Percentiles rank a stretch among this genome's conserved stretches.
Conservation (phyloP, 2,888 invertebrate genomes). For the Apamea sordens region DNA sequence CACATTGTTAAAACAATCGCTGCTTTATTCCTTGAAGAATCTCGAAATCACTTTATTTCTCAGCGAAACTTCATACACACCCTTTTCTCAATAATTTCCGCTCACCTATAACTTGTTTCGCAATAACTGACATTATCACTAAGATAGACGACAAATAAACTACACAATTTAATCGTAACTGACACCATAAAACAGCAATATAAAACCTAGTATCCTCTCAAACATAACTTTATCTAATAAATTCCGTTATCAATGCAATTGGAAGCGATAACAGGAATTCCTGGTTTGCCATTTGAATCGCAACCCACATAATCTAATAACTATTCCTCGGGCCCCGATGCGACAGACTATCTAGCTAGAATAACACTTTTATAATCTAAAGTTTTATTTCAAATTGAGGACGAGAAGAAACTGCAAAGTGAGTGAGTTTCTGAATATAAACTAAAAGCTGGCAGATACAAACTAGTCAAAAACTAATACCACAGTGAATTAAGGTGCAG, state of each 20-base stretch:
- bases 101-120: not conserved
- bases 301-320: constrained; percentile 25
- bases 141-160: constrained; percentile 22
- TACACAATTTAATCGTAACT: not conserved
- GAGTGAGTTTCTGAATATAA: constrained; percentile 14
- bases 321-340: not conserved
- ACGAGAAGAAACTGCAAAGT: constrained; percentile 2
- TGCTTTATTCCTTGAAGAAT: not conserved
- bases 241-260: constrained; percentile 44
- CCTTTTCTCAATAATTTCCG: not conserved
- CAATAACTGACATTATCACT: constrained; percentile 3
- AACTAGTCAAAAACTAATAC: constrained; percentile 2
- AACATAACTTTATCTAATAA: constrained; percentile 31
- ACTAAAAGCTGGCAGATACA: not conserved
- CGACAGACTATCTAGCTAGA: not conserved
- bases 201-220: constrained; percentile 3
- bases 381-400: constrained; percentile 15
- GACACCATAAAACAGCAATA: constrained; percentile 9
- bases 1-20: not conserved
- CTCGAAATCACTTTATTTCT: not conserved
- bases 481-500: not conserved
- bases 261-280: constrained; percentile 26
- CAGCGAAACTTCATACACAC: not conserved
- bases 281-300: constrained; percentile 21
- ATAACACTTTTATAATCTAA: constrained; percentile 17